Base-by-base conservation (phyloP, 1,140 invertebrate species). In the Patella vulgata region DNA sequence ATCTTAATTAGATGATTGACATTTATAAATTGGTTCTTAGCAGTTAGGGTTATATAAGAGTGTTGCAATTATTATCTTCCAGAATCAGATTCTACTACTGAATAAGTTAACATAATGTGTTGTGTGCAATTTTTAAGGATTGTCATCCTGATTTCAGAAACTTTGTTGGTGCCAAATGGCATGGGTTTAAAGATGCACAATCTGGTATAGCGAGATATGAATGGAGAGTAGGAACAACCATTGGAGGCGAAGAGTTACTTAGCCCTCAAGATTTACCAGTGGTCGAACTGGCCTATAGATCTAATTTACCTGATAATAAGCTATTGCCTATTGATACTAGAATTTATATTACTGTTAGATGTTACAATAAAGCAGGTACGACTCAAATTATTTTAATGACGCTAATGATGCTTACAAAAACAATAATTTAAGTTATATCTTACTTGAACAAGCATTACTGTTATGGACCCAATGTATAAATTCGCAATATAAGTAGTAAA, bases 341-440 rank as follows among this genome's bases (percentile, higher is more conserved):
- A 19, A 68, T 74, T 28, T 74, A 70, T 52, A 50, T 66, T 11
- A 74, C 70, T 19, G 50, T 74, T 19, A 62, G 63, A 14, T 70
- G 64, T 12, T 63, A 52, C 27, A 71, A 74, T 31, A 67, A 66
- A 63, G 73, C 67, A 46, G 73, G 69, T 74, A 44, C 1, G 14
- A 33, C 1, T 21, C 14, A 8, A 30, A 19, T 48, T 48, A 21
- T 23, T 48, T 23, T 21, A n/a, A n/a, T n/a, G 2, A n/a, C n/a
- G n/a, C n/a, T n/a, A n/a, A n/a, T n/a, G n/a, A n/a, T n/a, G n/a
- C n/a, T n/a, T n/a, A n/a, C n/a, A n/a, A n/a, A n/a, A n/a, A n/a
- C n/a, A n/a, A n/a, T n/a, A n/a, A n/a, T n/a, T n/a, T n/a, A n/a
- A n/a, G n/a, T n/a, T n/a, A n/a, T n/a, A n/a, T n/a, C n/a, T n/a